phyloP scores from a whole-genome alignment of 1,140 invertebrate genomes.

The Bombus superbus region DNA sequence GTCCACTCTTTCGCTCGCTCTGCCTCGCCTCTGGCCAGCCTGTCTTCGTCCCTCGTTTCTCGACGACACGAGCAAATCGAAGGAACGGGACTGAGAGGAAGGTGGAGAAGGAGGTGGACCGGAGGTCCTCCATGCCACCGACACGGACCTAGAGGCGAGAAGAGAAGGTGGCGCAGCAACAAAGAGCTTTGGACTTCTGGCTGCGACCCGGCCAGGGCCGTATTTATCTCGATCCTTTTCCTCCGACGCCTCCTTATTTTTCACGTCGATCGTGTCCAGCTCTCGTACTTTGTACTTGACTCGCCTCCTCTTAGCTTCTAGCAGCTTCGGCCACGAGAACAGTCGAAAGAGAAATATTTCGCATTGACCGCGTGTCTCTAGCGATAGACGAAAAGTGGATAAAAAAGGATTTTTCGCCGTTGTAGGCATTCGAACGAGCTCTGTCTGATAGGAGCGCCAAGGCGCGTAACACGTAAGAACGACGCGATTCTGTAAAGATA shows the following conservation, averaged over 20 bases:
- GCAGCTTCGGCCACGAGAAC: not conserved
- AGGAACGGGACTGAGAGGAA: conserved; percentile 65
- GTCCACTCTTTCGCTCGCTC: not conserved
- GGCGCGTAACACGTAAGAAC: too few relatives aligned
- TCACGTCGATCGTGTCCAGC: not conserved
- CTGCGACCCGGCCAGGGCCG: conserved; percentile 71
- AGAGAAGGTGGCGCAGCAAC: conserved; percentile 80
- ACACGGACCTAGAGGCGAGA: conserved; percentile 76
- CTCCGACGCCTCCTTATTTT: not conserved
- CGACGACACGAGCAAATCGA: conserved; percentile 77
- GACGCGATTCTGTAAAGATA: not conserved
- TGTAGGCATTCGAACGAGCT: too few relatives aligned
- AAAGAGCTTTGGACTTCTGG: conserved; percentile 79
- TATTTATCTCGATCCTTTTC: conserved; percentile 14
- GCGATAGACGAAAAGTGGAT: too few relatives aligned
- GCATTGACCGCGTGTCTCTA: too few relatives aligned
- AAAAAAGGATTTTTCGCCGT: too few relatives aligned
- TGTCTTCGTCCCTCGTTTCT: conserved; percentile 49
- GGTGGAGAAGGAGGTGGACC: conserved; percentile 62
- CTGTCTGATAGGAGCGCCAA: not conserved
- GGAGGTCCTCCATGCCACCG: conserved; percentile 70
- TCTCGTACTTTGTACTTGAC: too few relatives aligned
- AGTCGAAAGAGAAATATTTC: not conserved
- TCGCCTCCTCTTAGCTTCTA: not conserved
- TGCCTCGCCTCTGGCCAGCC: conserved; percentile 35